Evolutionary conservation across 2,888 invertebrate species (phyloP), one percentile per base, ranked within the genome.

Genomic region (Pachycephus smyrnensis): DNA sequence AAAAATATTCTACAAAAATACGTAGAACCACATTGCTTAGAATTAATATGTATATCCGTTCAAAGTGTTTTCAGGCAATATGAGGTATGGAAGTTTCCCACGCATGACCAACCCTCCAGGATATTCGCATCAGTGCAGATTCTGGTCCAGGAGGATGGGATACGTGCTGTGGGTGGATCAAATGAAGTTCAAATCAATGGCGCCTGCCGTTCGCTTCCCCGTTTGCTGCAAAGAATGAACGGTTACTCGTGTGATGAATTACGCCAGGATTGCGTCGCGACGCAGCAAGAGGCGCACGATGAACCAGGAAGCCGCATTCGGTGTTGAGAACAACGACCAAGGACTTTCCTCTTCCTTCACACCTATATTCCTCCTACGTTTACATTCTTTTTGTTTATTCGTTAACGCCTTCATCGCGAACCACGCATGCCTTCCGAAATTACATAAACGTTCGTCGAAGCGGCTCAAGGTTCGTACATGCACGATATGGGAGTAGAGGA

Each of bases 221-320:
- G 23, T 23, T 23, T 23, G 2, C 55, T 55, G 6, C 55, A 55
- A 23, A 55, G 55, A 55, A 55, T 9, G 32, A 71, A 71, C 71
- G 71, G 71, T 33, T 71, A 71, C 33, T 71, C 71, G 31, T 23
- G n/a, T 71, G 3, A 3, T 31, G 33, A 71, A 33, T 12, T 71
- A 12, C 15, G 71, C 71, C 32, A 23, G 55, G 55, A 55, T 55
- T 1, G 9, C 23, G 55, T 55, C 9, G 2, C 23, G 55, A 55
- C 55, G 71, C 33, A 71, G 71, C 31, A 23, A 31, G 12, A 33
- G 12, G 31, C 32, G 71, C 71, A 2, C 71, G 32, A 71, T 32
- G 71, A 71, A 71, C 71, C 71, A 33, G 71, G 71, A 71, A 71
- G 71, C 15, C 30, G 32, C 11, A 31, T 69, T 69, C 32, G 69